Evolutionary conservation across 2,113 vertebrate genomes (phyloP).

Genomic region (Cygnus buccinator): DNA sequence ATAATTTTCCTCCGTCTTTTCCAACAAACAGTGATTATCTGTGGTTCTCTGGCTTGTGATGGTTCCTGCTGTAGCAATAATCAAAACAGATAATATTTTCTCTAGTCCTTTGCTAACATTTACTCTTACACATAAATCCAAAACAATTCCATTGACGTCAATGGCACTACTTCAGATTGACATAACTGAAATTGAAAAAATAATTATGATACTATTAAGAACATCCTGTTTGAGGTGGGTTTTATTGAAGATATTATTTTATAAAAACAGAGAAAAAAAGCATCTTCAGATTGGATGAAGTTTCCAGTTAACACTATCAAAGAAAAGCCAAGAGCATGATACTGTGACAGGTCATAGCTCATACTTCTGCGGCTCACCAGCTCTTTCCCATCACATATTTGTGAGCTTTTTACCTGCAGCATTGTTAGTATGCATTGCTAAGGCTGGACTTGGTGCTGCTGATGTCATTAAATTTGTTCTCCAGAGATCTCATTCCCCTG

Average conservation of each 20-base stretch:
- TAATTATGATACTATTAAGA: not conserved
- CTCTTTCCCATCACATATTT: not conserved
- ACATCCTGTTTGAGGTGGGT: not conserved
- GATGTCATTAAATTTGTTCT: not conserved
- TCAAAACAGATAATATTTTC: conserved; percentile 7
- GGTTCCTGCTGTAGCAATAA: not conserved
- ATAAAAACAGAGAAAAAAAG: not conserved
- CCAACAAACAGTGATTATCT: not conserved
- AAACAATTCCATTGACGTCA: not conserved
- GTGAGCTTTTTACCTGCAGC: not conserved
- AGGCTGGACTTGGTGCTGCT: not conserved
- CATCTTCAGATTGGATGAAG: not conserved
- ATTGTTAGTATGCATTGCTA: not conserved
- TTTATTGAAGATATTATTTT: not conserved
- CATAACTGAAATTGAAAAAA: not conserved
- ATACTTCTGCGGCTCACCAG: not conserved
- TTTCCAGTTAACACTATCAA: not conserved
- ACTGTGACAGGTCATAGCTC: not conserved
- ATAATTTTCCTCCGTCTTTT: not conserved
- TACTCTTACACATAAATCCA: not conserved
- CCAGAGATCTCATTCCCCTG: not conserved
- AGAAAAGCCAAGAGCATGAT: not conserved
- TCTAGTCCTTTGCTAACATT: not conserved
- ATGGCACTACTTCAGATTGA: not conserved
- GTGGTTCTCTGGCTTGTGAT: not conserved